phyloP scores from a whole-genome alignment of 2,888 invertebrate genomes.

The Meganola albula region DNA sequence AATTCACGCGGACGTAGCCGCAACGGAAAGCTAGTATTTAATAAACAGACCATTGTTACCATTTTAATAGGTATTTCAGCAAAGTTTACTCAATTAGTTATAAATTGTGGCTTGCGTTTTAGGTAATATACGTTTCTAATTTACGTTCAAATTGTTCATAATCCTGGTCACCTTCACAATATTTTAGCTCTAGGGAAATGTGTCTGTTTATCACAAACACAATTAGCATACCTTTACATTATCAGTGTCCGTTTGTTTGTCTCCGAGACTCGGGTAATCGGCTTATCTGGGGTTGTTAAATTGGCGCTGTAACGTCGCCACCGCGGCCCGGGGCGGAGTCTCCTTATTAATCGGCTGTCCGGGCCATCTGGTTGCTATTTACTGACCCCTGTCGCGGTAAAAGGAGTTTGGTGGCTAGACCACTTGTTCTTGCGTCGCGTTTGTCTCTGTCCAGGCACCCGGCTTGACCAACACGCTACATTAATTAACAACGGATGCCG shows the following conservation, averaged over 20 bases:
- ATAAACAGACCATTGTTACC: no score
- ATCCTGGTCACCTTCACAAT: no score
- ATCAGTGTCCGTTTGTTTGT: slow-evolving; percentile 40
- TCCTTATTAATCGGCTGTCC: slow-evolving; percentile 75
- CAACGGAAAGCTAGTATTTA: no score
- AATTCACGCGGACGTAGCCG: no score
- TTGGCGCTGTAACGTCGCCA: slow-evolving; percentile 52
- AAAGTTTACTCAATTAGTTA: no score
- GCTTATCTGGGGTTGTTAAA: slow-evolving; percentile 58
- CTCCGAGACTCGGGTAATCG: slow-evolving; percentile 52
- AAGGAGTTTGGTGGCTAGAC: slow-evolving; percentile 44
- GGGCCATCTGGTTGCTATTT: slow-evolving; percentile 68
- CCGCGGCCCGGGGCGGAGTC: slow-evolving; percentile 47
- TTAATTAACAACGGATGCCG: slow-evolving; percentile 25
- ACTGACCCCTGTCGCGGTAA: slow-evolving; percentile 61
- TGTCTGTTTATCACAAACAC: slow-evolving; percentile 26
- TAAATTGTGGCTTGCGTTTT: no score
- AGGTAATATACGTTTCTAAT: no score
- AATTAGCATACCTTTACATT: slow-evolving; percentile 46
- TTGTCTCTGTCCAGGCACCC: slow-evolving; percentile 37
- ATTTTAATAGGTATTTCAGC: no score
- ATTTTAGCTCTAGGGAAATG: no score
- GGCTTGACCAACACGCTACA: slow-evolving; percentile 26
- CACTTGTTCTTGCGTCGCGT: slow-evolving; percentile 46
- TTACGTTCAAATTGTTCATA: no score